Conservation (phyloP, 2,888 invertebrate species). For the Hesperia comma region DNA sequence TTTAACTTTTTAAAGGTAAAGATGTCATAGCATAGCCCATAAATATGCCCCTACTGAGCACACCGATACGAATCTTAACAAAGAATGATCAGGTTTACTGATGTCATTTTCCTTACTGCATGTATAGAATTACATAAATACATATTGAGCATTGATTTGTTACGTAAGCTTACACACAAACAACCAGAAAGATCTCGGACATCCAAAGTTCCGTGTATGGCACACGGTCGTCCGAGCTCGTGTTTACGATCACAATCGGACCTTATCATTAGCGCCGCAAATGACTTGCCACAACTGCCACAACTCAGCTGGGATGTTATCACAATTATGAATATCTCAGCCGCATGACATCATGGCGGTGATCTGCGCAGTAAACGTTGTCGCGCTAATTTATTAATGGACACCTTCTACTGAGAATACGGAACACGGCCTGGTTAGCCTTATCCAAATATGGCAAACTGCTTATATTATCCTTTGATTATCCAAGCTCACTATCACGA, state of each 20-base stretch:
- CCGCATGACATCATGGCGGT: conserved; percentile 38
- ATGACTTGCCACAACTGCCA: neutral
- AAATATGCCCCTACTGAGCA: too few relatives aligned
- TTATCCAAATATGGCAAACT: neutral
- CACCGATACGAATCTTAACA: neutral
- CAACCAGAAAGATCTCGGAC: neutral
- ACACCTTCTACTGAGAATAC: neutral
- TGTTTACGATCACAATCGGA: conserved; percentile 6
- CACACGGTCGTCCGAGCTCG: neutral
- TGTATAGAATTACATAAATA: neutral
- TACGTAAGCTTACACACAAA: neutral
- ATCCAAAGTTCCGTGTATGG: neutral
- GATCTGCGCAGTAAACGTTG: conserved; percentile 37
- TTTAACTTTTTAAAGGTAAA: too few relatives aligned
- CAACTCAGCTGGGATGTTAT: conserved; percentile 24
- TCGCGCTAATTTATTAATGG: conserved; percentile 38
- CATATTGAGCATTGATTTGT: too few relatives aligned
- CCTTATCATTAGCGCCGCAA: conserved; percentile 3
- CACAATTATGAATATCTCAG: conserved; percentile 32
- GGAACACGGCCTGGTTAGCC: neutral
- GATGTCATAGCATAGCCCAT: too few relatives aligned
- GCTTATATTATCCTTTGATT: too few relatives aligned
- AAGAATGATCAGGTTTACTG: neutral
- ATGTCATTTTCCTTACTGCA: neutral
- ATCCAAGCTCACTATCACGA: too few relatives aligned